Percentiles rank a stretch among this genome's conserved stretches.
Evolutionary conservation across 2,888 invertebrate genomes (phyloP).

Genomic region (Teleogryllus oceanicus): DNA sequence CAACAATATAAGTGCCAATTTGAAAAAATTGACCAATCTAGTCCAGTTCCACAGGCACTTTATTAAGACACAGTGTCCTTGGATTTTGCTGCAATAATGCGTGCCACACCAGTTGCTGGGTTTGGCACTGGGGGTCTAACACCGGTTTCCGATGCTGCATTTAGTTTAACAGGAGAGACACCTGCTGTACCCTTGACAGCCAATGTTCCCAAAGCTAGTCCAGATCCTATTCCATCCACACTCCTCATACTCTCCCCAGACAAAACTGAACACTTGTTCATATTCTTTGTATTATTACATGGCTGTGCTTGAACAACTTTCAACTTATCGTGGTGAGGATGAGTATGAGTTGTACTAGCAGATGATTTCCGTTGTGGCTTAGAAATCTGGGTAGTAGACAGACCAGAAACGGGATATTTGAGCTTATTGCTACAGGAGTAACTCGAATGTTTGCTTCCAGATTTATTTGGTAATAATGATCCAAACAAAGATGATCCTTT

Average conservation of each 20-base stretch:
- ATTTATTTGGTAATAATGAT: slow-evolving; percentile 28
- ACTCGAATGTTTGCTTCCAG: slow-evolving; percentile 42
- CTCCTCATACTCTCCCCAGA: background rate
- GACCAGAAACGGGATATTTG: slow-evolving; percentile 65
- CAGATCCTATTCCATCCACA: background rate
- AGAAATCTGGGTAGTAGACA: slow-evolving; percentile 57
- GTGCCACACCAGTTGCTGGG: too few species aligned
- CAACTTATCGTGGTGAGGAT: slow-evolving; percentile 28
- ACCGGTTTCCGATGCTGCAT: background rate
- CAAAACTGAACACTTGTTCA: too few species aligned
- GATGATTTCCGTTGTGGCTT: slow-evolving; percentile 55
- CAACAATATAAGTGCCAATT: too few species aligned
- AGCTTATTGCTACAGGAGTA: slow-evolving; percentile 49
- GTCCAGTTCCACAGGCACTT: too few species aligned
- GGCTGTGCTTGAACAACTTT: background rate
- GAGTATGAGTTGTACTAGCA: slow-evolving; percentile 36
- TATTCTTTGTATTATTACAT: background rate
- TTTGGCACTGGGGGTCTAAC: too few species aligned
- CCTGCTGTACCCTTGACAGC: background rate
- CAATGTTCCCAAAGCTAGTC: background rate
- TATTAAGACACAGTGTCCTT: too few species aligned
- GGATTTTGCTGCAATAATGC: too few species aligned
- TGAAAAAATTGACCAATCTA: too few species aligned
- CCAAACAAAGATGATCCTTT: slow-evolving; percentile 27
- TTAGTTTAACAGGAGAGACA: background rate